Conservation (phyloP, 2,113 vertebrate genomes). For the Tychaedon coryphoeus region DNA sequence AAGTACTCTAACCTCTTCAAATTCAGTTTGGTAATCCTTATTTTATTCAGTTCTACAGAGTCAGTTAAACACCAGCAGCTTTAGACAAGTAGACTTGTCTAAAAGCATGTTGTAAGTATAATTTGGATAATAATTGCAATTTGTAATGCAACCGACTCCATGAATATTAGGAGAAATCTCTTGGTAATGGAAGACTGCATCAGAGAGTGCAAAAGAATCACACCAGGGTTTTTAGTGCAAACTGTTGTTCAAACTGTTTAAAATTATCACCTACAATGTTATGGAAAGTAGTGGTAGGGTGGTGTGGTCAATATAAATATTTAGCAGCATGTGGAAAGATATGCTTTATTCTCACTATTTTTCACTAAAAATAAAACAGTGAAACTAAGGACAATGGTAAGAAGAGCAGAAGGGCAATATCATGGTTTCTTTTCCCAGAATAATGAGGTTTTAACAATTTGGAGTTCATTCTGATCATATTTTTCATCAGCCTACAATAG, state of each 20-base stretch:
- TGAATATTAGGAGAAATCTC: not conserved
- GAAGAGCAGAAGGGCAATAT: not conserved
- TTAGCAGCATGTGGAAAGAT: not conserved
- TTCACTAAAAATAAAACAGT: not conserved
- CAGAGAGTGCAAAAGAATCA: not conserved
- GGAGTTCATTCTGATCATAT: not conserved
- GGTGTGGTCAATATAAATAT: not conserved
- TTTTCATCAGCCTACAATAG: not conserved
- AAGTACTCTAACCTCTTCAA: not conserved
- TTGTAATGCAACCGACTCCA: not conserved
- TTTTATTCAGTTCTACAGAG: not conserved
- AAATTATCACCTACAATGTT: not conserved
- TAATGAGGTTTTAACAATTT: not conserved
- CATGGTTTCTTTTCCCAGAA: not conserved
- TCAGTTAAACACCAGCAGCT: not conserved
- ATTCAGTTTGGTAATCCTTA: constrained; percentile 5
- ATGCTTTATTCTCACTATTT: not conserved
- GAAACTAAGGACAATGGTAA: not conserved
- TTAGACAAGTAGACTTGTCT: not conserved
- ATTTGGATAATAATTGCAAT: constrained; percentile 30
- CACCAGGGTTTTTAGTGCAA: not conserved
- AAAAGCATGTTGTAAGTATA: not conserved
- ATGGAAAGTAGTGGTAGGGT: not conserved
- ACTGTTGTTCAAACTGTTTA: not conserved
- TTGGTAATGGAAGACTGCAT: not conserved